Conservation (phyloP, 1,140 invertebrate species). For the Diorhabda carinulata region DNA sequence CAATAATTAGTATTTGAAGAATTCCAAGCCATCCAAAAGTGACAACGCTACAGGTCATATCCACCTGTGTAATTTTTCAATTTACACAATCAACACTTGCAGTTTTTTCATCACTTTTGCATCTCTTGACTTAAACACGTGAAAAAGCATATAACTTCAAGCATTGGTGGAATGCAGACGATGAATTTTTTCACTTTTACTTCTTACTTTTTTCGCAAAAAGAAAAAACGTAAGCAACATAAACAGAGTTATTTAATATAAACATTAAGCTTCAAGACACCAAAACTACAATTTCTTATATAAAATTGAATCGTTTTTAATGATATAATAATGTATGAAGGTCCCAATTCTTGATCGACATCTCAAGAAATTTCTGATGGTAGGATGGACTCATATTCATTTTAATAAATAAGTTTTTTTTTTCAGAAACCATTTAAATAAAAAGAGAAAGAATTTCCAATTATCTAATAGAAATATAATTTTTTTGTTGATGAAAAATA, state of each 20-base stretch:
- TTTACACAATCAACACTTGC: neutral
- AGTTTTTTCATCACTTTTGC: neutral
- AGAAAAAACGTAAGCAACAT: constrained; percentile 4
- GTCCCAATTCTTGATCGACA: too few species aligned
- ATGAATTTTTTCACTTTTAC: constrained; percentile 1
- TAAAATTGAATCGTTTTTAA: too few species aligned
- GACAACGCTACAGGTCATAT: neutral
- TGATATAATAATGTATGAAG: too few species aligned
- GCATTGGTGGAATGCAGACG: constrained; percentile 18
- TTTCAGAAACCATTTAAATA: too few species aligned
- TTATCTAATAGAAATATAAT: too few species aligned
- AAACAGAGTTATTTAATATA: neutral
- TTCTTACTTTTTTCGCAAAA: neutral
- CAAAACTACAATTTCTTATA: too few species aligned
- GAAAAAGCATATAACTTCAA: constrained; percentile 6
- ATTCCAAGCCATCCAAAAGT: neutral
- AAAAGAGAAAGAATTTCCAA: too few species aligned
- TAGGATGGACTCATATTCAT: too few species aligned
- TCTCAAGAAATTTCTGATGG: too few species aligned
- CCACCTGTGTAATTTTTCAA: neutral
- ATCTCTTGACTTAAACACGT: neutral
- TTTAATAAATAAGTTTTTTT: too few species aligned
- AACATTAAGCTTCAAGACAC: too few species aligned
- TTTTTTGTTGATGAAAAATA: too few species aligned
- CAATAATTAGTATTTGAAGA: neutral